A percentile compares a stretch with the other conserved stretches of the same genome.
Evolutionary conservation across 2,113 vertebrate genomes (phyloP).

Genomic region (Pimephales promelas): DNA sequence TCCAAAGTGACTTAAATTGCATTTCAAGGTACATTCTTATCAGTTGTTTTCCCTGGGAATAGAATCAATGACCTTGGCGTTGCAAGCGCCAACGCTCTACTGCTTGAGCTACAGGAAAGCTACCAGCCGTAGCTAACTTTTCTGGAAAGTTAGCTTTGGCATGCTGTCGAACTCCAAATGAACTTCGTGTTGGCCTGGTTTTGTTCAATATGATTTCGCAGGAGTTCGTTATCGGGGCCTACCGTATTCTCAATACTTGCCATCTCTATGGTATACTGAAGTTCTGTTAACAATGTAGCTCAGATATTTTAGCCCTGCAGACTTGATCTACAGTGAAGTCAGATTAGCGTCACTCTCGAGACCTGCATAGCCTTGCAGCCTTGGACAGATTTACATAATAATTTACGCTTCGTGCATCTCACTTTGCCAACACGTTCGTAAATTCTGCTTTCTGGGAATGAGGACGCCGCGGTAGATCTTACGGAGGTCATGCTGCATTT

Average conservation of each 20-base stretch:
- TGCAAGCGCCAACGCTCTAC: no score
- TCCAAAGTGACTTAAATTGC: no score
- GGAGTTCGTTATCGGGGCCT: no score
- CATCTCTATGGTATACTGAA: conserved; percentile 17
- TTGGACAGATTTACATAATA: conserved; percentile 51
- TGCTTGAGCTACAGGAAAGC: no score
- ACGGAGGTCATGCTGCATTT: conserved; percentile 21
- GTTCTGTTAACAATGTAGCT: conserved; percentile 38
- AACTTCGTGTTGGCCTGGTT: no score
- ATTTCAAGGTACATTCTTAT: no score
- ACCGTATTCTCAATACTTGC: neutral
- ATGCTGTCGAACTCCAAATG: no score
- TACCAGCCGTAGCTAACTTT: no score
- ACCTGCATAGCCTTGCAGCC: conserved; percentile 43
- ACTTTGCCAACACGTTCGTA: conserved; percentile 43
- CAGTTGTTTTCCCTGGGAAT: no score
- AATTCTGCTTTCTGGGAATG: conserved; percentile 29
- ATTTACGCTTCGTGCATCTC: conserved; percentile 44
- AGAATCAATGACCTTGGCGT: no score
- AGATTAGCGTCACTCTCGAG: conserved; percentile 46
- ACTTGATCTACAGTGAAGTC: conserved; percentile 45
- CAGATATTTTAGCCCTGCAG: conserved; percentile 3
- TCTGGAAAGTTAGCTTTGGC: no score
- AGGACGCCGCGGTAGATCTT: conserved; percentile 15
- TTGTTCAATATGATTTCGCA: no score